Base-by-base conservation (phyloP, 2,888 invertebrate genomes). In the Coecobrya sp. region DNA sequence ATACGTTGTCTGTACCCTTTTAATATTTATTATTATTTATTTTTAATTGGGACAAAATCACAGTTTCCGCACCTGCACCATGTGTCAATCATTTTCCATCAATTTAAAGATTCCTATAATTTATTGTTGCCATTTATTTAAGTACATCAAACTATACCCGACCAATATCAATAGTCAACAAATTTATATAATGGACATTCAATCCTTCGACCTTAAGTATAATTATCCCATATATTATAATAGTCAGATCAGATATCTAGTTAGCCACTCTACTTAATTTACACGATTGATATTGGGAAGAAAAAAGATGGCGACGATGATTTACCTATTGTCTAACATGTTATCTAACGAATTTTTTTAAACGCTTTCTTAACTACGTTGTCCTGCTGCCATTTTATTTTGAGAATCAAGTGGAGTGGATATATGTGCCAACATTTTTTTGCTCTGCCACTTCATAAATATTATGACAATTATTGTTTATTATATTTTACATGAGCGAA, bases 51-150 rank as follows among this genome's bases (percentile, higher is more conserved):
- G 70, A 70, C 10, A 86, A 86, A 86, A 86, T 86, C 85, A 86
- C 85, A 86, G 85, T 86, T 86, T 70, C 45, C 70, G 70, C 85
- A 86, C 85, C 70, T 86, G 85, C 85, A 10, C 70, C 45, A 36
- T 36, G 2, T 4, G 36, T 36, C 36, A 49, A 11, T 10, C 49
- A 13, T 7, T 10, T 49, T 49, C 7, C 49, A 49, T 10, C 49
- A 10, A 49, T 36, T 36, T 19, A 59, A 5, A 5, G 22, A 59
- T 59, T 59, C 59, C 59, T 1, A 59, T 5, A 19, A 19, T 59
- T 59, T 59, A 59, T 59, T 59, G 59, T 59, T 36, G 10, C 49
- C 10, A 49, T 49, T 10, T 49, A 11, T 49, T 49, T 10, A 49
- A 1, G 1, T 49, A 49, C 49, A 10, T 10, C 16, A 49, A 13